Evolutionary conservation across 2,888 invertebrate species (phyloP).

Genomic region (Cremastobaeus sp.): DNA sequence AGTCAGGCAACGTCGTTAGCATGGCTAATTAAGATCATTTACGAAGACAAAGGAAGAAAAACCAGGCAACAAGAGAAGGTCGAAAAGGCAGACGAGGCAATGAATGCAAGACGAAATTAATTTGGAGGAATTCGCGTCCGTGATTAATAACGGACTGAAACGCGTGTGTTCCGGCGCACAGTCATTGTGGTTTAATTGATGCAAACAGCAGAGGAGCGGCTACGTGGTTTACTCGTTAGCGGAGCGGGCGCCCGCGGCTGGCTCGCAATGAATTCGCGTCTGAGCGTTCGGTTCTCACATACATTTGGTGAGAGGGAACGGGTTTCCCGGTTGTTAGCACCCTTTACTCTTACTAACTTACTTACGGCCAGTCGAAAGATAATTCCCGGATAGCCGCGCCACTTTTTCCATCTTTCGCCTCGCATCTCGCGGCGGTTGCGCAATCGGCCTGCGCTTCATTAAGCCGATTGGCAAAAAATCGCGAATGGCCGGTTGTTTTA

Average conservation of each 20-base stretch:
- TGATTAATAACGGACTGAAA: slow-evolving; percentile 27
- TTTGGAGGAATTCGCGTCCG: neutral
- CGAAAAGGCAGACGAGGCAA: neutral
- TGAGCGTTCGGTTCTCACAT: slow-evolving; percentile 51
- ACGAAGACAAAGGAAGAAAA: neutral
- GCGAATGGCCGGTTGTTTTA: no score
- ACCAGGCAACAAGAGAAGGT: neutral
- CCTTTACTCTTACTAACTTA: neutral
- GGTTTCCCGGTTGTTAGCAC: slow-evolving; percentile 21
- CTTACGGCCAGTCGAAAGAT: neutral
- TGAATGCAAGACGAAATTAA: slow-evolving; percentile 21
- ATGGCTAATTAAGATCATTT: neutral
- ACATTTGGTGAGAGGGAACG: slow-evolving; percentile 49
- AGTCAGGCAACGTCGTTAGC: no score
- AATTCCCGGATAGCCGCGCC: neutral
- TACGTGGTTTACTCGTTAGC: slow-evolving; percentile 30
- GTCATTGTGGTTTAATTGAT: slow-evolving; percentile 56
- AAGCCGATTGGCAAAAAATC: no score
- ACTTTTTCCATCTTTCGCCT: no score
- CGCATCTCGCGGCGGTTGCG: no score
- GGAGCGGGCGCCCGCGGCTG: slow-evolving; percentile 38
- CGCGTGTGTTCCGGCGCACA: slow-evolving; percentile 6
- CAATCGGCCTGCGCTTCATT: no score
- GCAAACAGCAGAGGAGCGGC: slow-evolving; percentile 57
- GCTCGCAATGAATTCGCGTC: slow-evolving; percentile 44